These are phyloP conservation scores for Drymodes brunneopygia DNA, from an alignment of 2,113 vertebrate species.

Conservation along the genomic window DNA sequence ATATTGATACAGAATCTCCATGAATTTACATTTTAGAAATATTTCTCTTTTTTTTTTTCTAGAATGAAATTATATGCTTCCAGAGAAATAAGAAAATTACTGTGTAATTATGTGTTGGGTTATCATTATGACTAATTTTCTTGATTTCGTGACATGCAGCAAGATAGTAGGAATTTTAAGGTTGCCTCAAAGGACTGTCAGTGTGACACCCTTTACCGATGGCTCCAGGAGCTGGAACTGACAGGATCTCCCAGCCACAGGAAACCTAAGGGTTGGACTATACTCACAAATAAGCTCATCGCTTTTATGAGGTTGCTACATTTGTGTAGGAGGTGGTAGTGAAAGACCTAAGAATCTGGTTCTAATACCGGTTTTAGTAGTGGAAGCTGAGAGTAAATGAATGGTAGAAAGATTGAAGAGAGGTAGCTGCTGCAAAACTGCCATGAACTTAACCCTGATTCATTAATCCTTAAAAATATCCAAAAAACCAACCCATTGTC, in stretches of 20 bases:
- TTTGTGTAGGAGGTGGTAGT: neutral
- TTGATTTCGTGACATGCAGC: neutral
- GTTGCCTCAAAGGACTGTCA: neutral
- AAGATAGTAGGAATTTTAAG: neutral
- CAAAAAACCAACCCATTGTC: fast-evolving
- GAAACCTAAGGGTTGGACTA: neutral
- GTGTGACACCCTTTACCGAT: neutral
- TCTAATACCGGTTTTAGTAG: neutral
- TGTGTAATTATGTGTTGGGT: neutral
- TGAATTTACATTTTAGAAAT: neutral
- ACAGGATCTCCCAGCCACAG: neutral
- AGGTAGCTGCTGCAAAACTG: neutral
- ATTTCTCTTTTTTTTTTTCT: neutral
- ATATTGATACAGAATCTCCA: neutral
- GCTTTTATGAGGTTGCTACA: neutral
- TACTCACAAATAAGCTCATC: neutral
- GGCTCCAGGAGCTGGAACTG: neutral
- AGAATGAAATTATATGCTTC: neutral
- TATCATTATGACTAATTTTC: neutral
- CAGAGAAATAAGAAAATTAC: neutral
- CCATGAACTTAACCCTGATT: neutral
- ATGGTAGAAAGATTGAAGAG: neutral
- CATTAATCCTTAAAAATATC: neutral
- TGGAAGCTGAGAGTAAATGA: neutral
- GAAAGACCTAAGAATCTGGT: neutral